These are phyloP conservation scores for Brachionichthys hirsutus DNA, from an alignment of 2,113 vertebrate species.

Conservation along the genomic window DNA sequence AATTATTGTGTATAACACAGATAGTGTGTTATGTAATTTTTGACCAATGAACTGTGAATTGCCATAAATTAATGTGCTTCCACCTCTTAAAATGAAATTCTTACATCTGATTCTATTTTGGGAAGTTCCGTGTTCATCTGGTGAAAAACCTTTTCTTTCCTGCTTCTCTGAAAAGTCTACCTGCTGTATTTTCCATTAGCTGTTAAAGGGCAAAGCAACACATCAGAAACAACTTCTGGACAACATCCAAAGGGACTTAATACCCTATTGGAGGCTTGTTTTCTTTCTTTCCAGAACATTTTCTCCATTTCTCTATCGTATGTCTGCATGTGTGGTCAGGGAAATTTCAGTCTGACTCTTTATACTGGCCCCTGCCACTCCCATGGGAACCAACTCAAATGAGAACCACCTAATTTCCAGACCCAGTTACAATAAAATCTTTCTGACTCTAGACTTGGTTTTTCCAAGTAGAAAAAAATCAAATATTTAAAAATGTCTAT, in stretches of 20 bases:
- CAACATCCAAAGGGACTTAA: conserved; percentile 13
- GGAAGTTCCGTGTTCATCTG: background rate
- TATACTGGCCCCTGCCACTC: conserved; percentile 17
- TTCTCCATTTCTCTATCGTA: background rate
- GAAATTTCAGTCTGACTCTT: conserved; percentile 22
- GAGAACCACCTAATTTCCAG: conserved; percentile 52
- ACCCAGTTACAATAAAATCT: conserved; percentile 50
- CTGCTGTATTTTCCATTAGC: conserved; percentile 15
- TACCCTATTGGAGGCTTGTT: conserved; percentile 1
- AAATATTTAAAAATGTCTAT: conserved; percentile 21
- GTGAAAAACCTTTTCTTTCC: conserved; percentile 40
- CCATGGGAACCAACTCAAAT: conserved; percentile 29
- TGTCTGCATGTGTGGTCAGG: conserved; percentile 21
- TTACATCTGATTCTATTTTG: background rate
- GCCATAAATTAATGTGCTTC: conserved; percentile 25
- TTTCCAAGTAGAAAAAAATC: conserved; percentile 5
- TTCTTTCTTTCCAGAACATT: background rate
- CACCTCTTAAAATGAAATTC: conserved; percentile 13
- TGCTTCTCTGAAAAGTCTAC: background rate
- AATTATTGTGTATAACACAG: conserved; percentile 54
- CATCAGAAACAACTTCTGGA: conserved; percentile 18
- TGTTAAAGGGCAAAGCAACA: conserved; percentile 15
- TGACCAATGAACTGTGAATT: conserved; percentile 16
- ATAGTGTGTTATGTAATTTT: conserved; percentile 15
- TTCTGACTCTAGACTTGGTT: conserved; percentile 6